Conservation (phyloP, 2,797 vertebrate species). For the Alca torda region DNA sequence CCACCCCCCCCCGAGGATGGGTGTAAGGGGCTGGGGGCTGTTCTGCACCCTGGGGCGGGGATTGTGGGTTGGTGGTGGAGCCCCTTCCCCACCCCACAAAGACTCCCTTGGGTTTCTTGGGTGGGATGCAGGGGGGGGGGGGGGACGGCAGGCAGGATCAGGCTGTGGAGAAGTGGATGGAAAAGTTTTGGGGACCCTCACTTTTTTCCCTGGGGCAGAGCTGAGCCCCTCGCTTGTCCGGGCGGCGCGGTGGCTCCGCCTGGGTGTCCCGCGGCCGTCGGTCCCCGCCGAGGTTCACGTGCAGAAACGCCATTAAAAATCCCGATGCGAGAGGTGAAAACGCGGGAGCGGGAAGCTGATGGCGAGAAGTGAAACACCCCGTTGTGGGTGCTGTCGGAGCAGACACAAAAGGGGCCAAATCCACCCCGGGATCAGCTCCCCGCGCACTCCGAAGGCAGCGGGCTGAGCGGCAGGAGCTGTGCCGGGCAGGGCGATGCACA, state of each 20-base stretch:
- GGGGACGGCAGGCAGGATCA: background rate
- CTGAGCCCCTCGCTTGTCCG: fast-evolving
- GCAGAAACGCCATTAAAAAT: background rate
- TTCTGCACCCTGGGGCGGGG: background rate
- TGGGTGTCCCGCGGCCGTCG: fast-evolving
- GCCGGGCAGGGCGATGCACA: fast-evolving
- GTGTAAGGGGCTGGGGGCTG: background rate
- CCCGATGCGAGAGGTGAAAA: fast-evolving
- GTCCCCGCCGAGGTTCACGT: background rate
- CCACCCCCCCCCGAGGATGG: fast-evolving
- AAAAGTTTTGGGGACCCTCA: background rate
- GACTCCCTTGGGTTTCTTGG: background rate
- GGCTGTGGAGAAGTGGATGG: fast-evolving
- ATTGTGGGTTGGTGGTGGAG: background rate
- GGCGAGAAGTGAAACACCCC: background rate
- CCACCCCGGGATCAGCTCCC: background rate
- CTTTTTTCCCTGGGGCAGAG: background rate
- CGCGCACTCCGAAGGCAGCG: fast-evolving
- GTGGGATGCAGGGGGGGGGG: fast-evolving
- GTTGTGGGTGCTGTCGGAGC: fast-evolving
- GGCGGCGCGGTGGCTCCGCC: background rate
- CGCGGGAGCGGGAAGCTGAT: fast-evolving
- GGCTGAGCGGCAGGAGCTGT: background rate
- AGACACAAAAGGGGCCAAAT: background rate
- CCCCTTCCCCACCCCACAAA: background rate